phyloP scores from a whole-genome alignment of 2,113 vertebrate species.

The Polyodon spathula region DNA sequence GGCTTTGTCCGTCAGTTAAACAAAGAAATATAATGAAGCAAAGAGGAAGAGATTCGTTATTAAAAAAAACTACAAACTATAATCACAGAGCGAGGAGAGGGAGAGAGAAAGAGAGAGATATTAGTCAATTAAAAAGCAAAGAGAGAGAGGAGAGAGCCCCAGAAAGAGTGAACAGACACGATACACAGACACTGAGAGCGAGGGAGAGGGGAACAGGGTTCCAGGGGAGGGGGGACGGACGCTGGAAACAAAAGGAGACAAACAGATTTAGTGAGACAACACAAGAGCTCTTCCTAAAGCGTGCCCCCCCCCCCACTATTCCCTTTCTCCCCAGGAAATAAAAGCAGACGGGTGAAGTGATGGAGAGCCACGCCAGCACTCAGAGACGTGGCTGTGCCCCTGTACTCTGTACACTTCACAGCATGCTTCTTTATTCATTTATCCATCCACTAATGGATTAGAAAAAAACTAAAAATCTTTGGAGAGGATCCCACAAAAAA shows the following conservation, averaged over 20 bases:
- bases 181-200: neutral
- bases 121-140: slow-evolving; percentile 18
- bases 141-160: slow-evolving; percentile 9
- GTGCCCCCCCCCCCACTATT: no score
- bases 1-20: slow-evolving; percentile 60
- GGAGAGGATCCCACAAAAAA: no score
- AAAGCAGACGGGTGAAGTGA: no score
- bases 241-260: neutral
- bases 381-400: no score
- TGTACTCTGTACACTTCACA: no score
- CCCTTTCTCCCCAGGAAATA: no score
- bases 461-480: no score
- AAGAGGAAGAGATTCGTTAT: slow-evolving; percentile 27
- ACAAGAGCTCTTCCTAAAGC: no score
- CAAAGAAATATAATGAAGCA: slow-evolving; percentile 40
- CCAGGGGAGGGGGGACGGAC: neutral
- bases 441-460: no score
- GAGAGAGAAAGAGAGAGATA: slow-evolving; percentile 28
- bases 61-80: slow-evolving; percentile 25
- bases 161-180: slow-evolving; percentile 15
- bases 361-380: no score
- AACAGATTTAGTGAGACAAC: neutral
- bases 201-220: neutral
- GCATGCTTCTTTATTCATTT: no score
- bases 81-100: slow-evolving; percentile 23